Evolutionary conservation across 2,797 vertebrate genomes (phyloP).

Genomic region (Malacoctenus gilli): DNA sequence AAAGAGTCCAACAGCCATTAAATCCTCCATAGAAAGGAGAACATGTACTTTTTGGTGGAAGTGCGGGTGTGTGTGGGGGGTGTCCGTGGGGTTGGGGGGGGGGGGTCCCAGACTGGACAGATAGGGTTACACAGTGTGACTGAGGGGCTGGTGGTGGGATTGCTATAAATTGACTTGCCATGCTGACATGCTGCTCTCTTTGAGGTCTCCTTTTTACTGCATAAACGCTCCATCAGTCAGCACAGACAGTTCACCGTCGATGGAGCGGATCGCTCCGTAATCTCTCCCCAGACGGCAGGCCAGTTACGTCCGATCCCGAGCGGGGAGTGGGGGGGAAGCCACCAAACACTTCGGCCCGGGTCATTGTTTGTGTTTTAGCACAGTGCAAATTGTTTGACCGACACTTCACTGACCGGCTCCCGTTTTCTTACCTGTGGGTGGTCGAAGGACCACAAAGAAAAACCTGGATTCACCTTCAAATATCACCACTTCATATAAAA

Average conservation of each 20-base stretch:
- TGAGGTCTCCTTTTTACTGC: constrained; percentile 63
- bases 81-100: constrained; percentile 15
- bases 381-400: not conserved
- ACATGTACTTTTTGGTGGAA: accelerated
- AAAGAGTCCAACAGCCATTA: constrained; percentile 11
- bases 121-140: constrained; percentile 67
- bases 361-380: constrained; percentile 1
- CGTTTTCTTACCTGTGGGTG: not conserved
- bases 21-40: constrained; percentile 25
- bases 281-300: constrained; percentile 46
- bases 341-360: not conserved
- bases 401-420: not conserved
- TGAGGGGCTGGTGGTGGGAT: constrained; percentile 44
- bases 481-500: too few species aligned
- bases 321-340: not conserved
- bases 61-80: not conserved
- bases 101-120: constrained; percentile 23
- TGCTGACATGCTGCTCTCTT: constrained; percentile 67
- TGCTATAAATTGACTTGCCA: constrained; percentile 69
- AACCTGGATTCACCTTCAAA: too few species aligned
- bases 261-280: constrained; percentile 47
- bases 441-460: not conserved
- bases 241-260: constrained; percentile 50
- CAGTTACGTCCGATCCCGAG: constrained; percentile 30
- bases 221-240: constrained; percentile 62